Evolutionary conservation across 2,888 invertebrate species (phyloP), one percentile per base, ranked within the genome.

Genomic region (Leucoma salicis): DNA sequence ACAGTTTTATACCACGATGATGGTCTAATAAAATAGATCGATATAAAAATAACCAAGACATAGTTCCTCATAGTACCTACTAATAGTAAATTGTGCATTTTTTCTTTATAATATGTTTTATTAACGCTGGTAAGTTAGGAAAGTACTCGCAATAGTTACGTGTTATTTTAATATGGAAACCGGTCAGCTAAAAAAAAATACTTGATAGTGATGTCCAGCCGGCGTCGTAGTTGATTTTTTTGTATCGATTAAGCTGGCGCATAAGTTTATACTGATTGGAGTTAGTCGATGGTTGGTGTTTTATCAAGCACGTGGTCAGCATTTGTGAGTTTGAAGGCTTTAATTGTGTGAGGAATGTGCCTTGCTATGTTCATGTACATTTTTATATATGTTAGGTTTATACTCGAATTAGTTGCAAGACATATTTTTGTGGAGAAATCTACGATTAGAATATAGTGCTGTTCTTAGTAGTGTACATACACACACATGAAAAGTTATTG

Each of bases 51-150:
- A 87, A 86, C 83, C 86, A 88, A 82, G 75, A 82, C 67, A 88
- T 85, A 89, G 89, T 89, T 89, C 89, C 89, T 89, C 81, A 85
- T 86, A 86, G 89, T 89, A 88, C 87, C 87, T 88, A 88, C 82
- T 82, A 78, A 85, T 85, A 87, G 85, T 83, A 86, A 85, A 82
- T 83, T 82, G 77, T 88, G 88, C 87, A 88, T 88, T 88, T 74
- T 58, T 58, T 84, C 77, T 82, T 82, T 77, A 74, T 75, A 74
- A 78, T 74, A 70, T 74, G 80, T 81, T 77, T 80, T 77, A 62
- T 80, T 84, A 78, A 70, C 78, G 77, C 82, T 75, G 39, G 73
- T 88, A 87, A 86, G 85, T 81, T 85, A 85, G 81, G 78, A 67
- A 78, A 77, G 74, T 84, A 82, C 72, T 80, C 74, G 77, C 77